Conservation (phyloP, 2,888 invertebrate species). For the Agrochola macilenta region DNA sequence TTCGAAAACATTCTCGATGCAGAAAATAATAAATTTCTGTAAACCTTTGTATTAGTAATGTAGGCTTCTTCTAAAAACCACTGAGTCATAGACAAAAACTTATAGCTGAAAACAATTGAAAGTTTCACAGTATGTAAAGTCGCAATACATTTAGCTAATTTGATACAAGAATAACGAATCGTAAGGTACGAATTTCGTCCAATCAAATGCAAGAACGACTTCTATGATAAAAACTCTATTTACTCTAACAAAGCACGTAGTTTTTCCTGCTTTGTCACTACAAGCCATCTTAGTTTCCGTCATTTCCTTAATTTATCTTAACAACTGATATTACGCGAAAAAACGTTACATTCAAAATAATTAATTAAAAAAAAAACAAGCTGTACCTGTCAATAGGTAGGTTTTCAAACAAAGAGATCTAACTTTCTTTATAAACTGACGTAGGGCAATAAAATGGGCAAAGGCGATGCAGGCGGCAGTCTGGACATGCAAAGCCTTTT, state of each 20-base stretch:
- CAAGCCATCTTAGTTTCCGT: constrained; percentile 38
- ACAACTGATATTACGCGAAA: constrained; percentile 34
- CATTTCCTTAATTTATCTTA: constrained; percentile 59
- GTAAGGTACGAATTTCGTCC: background rate
- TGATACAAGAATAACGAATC: constrained; percentile 1
- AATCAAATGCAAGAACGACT: constrained; percentile 33
- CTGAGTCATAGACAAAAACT: background rate
- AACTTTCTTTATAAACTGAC: constrained; percentile 58
- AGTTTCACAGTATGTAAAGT: background rate
- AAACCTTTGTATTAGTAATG: background rate
- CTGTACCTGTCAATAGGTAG: background rate
- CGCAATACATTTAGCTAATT: background rate
- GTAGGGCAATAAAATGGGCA: constrained; percentile 48
- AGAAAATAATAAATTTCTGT: constrained; percentile 19
- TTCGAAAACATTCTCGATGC: constrained; percentile 29
- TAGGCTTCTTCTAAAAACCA: background rate
- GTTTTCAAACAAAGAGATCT: constrained; percentile 43
- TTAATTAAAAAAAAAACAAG: constrained; percentile 3
- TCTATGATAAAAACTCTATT: constrained; percentile 52
- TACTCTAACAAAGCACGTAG: constrained; percentile 45
- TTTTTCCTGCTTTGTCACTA: constrained; percentile 62
- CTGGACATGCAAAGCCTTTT: constrained; percentile 61
- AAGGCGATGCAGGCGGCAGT: constrained; percentile 36
- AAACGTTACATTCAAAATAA: constrained; percentile 24
- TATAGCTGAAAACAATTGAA: background rate